These are phyloP conservation scores for Apamea epomidion DNA, from an alignment of 2,888 invertebrate genomes.

Conservation along the genomic window DNA sequence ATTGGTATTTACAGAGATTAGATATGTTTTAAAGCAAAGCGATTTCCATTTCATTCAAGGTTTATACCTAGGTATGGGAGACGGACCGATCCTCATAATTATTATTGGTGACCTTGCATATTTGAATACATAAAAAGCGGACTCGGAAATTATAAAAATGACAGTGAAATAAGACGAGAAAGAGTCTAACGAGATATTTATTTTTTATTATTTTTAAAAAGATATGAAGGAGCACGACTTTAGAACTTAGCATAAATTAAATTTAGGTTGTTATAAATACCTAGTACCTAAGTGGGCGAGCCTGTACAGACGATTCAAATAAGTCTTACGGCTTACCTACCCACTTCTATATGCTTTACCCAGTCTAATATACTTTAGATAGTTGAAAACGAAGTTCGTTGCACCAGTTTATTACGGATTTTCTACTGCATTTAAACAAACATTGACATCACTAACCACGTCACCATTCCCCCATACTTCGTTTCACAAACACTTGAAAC, in stretches of 20 bases:
- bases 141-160: not conserved
- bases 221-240: not conserved
- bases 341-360: not conserved
- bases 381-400: not conserved
- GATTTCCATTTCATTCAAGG: not conserved
- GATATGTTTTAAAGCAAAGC: not conserved
- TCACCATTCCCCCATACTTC: slow-evolving; percentile 1
- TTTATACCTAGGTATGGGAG: not conserved
- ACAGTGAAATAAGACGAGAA: not conserved
- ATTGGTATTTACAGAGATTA: slow-evolving; percentile 10
- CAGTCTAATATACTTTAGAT: not conserved
- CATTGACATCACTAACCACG: slow-evolving; percentile 21
- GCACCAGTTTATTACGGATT: not conserved
- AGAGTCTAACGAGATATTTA: not conserved
- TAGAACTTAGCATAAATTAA: not conserved
- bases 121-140: not conserved
- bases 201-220: not conserved
- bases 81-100: not conserved
- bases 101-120: not conserved
- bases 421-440: slow-evolving; percentile 10
- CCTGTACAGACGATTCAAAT: not conserved
- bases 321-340: not conserved
- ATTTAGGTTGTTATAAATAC: not conserved
- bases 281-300: not conserved
- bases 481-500: slow-evolving; percentile 8